Percentiles rank a stretch among this genome's conserved stretches.
Evolutionary conservation across 2,113 vertebrate genomes (phyloP).

Genomic region (Vicugna pacos): DNA sequence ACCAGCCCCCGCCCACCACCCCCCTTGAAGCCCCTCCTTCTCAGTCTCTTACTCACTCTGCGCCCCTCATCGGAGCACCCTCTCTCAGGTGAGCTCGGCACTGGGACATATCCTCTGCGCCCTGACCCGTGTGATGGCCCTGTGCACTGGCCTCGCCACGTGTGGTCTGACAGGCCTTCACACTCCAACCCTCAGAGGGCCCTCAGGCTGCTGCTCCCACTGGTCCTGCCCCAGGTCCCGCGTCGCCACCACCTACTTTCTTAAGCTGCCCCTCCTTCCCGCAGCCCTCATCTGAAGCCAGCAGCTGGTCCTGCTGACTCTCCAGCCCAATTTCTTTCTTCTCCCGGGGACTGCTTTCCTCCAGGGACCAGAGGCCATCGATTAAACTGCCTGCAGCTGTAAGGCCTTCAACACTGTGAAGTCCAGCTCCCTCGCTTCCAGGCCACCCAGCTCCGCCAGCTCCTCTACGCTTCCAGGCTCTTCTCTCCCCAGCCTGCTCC

Average conservation of each 20-base stretch:
- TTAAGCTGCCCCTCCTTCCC: background rate
- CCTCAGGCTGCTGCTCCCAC: fast-evolving
- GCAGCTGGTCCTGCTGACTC: background rate
- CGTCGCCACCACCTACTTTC: background rate
- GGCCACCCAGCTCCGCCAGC: background rate
- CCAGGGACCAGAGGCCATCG: background rate
- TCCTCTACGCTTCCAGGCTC: background rate
- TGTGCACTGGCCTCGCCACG: background rate
- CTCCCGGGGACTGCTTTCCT: background rate
- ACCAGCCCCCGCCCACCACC: background rate
- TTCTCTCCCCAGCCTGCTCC: background rate
- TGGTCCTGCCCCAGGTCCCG: background rate
- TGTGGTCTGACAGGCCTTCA: background rate
- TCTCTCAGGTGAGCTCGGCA: background rate
- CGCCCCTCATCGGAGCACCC: background rate
- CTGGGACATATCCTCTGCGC: background rate
- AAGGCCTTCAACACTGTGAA: background rate
- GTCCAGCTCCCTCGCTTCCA: background rate
- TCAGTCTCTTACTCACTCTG: background rate
- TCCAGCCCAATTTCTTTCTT: background rate
- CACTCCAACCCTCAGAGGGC: background rate
- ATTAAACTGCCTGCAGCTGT: no score
- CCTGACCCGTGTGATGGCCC: background rate
- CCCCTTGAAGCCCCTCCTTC: background rate
- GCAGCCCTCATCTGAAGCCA: background rate